Evolutionary conservation across 2,113 vertebrate genomes (phyloP), one percentile per base, ranked within the genome.

Genomic region (Dasypus novemcinctus): DNA sequence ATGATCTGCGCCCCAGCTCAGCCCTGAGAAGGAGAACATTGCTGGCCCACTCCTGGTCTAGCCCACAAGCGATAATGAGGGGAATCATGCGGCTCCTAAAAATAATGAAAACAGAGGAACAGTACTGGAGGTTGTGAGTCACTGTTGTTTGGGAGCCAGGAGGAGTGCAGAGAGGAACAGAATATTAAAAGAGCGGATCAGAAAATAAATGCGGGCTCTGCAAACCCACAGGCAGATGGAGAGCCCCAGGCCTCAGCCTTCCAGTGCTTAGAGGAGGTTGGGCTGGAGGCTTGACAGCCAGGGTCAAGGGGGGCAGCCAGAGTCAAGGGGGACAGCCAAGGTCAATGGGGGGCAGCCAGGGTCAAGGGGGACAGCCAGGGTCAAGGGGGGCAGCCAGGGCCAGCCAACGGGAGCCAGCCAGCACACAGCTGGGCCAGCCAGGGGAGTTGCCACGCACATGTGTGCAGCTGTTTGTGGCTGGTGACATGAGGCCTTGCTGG

Each of bases 31-130:
- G 63, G 71, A 85, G 96, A 87, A 91, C 2, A 46, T 10, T 54
- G 43, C 29, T 54, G 46, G 49, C 36, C 74, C 94, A 33, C 10
- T 69, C 66, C 64, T 75, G 69, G 69, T 80, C 91, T 13, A 33
- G 41, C 72, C 86, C 20, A 5, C 54, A 93, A 76, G 79, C 68
- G 31, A 95, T 96, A 96, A 95, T 87, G 71, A 94, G 5, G 64
- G 31, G 91, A 93, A 95, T 92, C 69, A 92, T 61, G n/a, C 23
- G 38, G 29, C 23, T 86, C 82, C 96, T 90, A 94, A 91, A 92
- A 93, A 80, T 92, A 87, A 95, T 91, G 92, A 29, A 83, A 96
- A 97, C 91, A 66, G 49, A 54, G 61, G 54, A 57, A 21, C 79
- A 93, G 68, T 1, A 10, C 33, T 91, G 71, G 69, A 81, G 87